Base-by-base conservation (phyloP, 64 coral and sea anemone species). In the Platygyra sinensis region DNA sequence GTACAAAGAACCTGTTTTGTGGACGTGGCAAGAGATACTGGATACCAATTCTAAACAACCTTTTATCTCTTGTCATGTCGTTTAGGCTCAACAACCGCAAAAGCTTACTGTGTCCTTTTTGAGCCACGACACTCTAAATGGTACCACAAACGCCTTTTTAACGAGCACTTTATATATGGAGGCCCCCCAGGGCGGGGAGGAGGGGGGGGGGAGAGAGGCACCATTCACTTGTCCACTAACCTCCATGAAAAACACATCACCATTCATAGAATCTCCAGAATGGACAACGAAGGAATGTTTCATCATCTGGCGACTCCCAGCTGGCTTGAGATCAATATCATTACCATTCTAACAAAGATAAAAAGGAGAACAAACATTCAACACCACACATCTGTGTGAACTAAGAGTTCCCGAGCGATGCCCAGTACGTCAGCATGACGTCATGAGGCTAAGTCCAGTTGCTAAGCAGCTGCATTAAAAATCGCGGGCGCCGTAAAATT, bases 191-290 rank as follows among this genome's bases (percentile, higher is more conserved):
- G n/a, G n/a, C n/a, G n/a, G n/a, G n/a, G n/a, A n/a, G n/a, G n/a
- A n/a, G n/a, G n/a, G n/a, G n/a, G n/a, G n/a, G n/a, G n/a, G n/a
- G n/a, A n/a, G n/a, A n/a, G n/a, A n/a, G n/a, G n/a, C n/a, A n/a
- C n/a, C n/a, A 0, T 46, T 46, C 6, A 46, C 42, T 46, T 57
- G 1, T 2, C 19, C n/a, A 14, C 89, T 39, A 24, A 98, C 96
- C 96, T 98, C 96, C 96, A 98, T 98, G 73, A 98, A 98, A 54
- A 89, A 98, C 20, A 98, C 96, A 42, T 98, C 96, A 0, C 96
- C 96, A 60, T 91, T 89, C 93, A 94, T 92, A 10, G 89, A 90
- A 74, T 93, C 94, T 19, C 96, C 96, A 74, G 93, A 94, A 86
- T 98, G 96, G 75, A 98, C 96, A 19, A 98, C 96, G 62, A 98